These are phyloP conservation scores for Machimus atricapillus DNA, from an alignment of 2,888 invertebrate species.

Conservation along the genomic window DNA sequence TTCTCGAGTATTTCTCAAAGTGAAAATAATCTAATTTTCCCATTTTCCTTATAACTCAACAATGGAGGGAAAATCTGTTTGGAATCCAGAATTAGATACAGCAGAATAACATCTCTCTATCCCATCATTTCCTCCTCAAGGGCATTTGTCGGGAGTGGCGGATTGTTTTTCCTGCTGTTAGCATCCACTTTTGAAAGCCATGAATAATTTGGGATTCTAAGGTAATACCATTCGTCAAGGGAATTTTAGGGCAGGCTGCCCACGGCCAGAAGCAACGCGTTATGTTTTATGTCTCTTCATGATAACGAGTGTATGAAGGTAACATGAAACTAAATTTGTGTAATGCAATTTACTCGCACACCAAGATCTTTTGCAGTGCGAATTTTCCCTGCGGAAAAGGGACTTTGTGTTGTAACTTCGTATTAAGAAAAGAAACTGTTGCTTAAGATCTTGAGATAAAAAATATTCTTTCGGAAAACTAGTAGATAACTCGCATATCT, in stretches of 20 bases:
- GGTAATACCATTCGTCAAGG: slow-evolving; percentile 20
- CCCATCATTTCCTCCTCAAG: slow-evolving; percentile 26
- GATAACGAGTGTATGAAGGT: slow-evolving; percentile 4
- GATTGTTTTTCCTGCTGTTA: slow-evolving; percentile 43
- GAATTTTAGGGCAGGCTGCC: slow-evolving; percentile 1
- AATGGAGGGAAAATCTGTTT: slow-evolving; percentile 51
- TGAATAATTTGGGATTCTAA: slow-evolving; percentile 43
- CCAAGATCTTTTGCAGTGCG: neutral
- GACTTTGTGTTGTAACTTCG: neutral
- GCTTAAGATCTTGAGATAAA: neutral
- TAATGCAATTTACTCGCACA: slow-evolving; percentile 14
- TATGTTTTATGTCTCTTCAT: neutral
- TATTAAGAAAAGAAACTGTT: neutral
- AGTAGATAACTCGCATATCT: neutral
- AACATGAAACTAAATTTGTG: slow-evolving; percentile 2
- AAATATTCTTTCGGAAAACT: neutral
- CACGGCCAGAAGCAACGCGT: neutral
- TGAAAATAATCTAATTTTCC: slow-evolving; percentile 52
- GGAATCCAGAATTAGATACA: slow-evolving; percentile 52
- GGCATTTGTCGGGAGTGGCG: slow-evolving; percentile 38
- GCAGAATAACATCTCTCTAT: slow-evolving; percentile 43
- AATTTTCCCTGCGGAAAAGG: neutral
- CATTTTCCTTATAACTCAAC: slow-evolving; percentile 48
- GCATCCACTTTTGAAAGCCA: slow-evolving; percentile 41
- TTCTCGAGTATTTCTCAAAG: slow-evolving; percentile 48